These are phyloP conservation scores for Eclectus roratus DNA, from an alignment of 2,113 vertebrate genomes.

Conservation along the genomic window DNA sequence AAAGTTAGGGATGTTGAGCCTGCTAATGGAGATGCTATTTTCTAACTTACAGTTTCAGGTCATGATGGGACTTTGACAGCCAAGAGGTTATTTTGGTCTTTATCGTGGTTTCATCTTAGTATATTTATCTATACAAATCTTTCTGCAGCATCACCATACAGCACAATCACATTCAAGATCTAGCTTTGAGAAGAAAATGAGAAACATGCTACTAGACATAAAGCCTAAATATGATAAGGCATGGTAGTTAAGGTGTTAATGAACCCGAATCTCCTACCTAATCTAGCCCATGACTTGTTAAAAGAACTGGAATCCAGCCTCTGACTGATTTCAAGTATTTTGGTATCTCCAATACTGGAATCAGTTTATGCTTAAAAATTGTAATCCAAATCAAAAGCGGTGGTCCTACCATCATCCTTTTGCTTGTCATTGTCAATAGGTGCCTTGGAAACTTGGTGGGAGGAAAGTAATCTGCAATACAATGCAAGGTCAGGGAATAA, in stretches of 20 bases:
- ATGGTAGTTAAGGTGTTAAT: neutral
- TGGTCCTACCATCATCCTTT: neutral
- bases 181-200: neutral
- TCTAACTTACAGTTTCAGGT: neutral
- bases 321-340: neutral
- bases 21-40: neutral
- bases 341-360: neutral
- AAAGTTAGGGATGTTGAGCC: neutral
- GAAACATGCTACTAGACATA: neutral
- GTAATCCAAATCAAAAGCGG: neutral
- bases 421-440: neutral
- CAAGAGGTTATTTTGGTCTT: neutral
- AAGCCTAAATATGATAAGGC: neutral
- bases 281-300: neutral
- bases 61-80: neutral
- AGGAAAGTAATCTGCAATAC: neutral
- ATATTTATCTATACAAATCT: neutral
- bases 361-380: neutral
- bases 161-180: neutral
- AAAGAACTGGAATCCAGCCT: neutral
- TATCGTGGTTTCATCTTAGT: neutral
- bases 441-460: neutral
- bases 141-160: rapidly evolving
- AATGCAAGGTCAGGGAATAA: neutral
- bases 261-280: neutral